A percentile compares a stretch with the other conserved stretches of the same genome.
phyloP scores from a whole-genome alignment of 37 sponge, comb jelly and placozoan species.

The Lycopodina hypogea region DNA sequence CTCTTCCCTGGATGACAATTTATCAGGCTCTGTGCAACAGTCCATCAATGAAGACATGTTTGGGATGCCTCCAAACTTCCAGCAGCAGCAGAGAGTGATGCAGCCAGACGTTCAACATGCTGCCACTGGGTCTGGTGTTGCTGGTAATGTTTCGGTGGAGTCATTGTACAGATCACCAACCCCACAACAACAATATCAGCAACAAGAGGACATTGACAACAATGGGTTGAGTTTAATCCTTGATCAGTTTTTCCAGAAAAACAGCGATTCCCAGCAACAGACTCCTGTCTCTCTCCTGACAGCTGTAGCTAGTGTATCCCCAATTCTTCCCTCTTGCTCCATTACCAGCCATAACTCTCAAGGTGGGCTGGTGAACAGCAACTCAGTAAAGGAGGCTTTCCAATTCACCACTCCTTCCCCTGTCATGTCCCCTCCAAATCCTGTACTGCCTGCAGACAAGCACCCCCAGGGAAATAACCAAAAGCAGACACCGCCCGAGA shows the following conservation, averaged over 20 bases:
- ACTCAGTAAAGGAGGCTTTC: neutral
- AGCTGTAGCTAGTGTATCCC: neutral
- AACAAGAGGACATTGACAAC: neutral
- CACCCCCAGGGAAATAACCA: neutral
- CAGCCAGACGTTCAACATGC: no score
- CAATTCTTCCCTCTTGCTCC: neutral
- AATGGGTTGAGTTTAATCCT: neutral
- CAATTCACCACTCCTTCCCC: neutral
- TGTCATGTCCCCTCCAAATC: neutral
- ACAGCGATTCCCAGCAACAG: no score
- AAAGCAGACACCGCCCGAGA: no score
- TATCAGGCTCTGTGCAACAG: no score
- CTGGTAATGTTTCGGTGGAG: no score
- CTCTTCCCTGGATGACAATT: neutral
- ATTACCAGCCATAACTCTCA: neutral
- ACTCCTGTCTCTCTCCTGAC: neutral
- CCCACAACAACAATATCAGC: neutral
- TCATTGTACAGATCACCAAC: no score
- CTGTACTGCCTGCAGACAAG: neutral
- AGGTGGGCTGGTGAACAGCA: neutral
- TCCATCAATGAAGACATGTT: no score
- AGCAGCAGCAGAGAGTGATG: no score
- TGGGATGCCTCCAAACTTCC: no score
- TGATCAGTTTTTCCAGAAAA: neutral
- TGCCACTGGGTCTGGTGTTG: no score